Evolutionary conservation across 2,113 vertebrate species (phyloP).

Genomic region (Myrmophylax atrothorax): DNA sequence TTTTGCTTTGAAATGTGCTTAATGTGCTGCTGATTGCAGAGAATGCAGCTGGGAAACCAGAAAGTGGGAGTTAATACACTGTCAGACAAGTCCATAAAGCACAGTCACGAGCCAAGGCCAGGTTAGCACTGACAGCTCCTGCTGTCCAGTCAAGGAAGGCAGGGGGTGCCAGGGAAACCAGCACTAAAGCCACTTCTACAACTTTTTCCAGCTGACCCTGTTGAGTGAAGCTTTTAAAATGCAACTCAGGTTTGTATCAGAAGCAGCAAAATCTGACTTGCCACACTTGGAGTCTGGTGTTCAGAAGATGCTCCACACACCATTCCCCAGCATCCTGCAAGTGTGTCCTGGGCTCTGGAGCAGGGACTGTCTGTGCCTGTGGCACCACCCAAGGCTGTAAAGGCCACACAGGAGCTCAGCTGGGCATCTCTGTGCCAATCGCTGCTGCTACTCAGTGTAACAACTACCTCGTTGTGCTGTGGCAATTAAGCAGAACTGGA

Average conservation of each 20-base stretch:
- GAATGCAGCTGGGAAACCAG: neutral
- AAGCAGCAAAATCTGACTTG: neutral
- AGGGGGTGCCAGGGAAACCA: neutral
- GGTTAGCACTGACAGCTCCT: neutral
- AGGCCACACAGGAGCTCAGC: fast-evolving
- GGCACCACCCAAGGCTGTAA: neutral
- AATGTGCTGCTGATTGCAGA: neutral
- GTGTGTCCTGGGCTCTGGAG: fast-evolving
- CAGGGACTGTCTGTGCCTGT: neutral
- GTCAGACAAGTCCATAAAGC: neutral
- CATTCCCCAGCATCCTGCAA: neutral
- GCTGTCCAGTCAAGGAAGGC: neutral
- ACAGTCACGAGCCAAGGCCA: neutral
- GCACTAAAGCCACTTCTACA: neutral
- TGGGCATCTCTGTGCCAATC: fast-evolving
- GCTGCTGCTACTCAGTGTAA: fast-evolving
- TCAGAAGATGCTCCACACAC: neutral
- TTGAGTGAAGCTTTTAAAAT: neutral
- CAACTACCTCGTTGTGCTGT: fast-evolving
- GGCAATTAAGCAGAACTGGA: neutral
- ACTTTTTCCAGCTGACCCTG: neutral
- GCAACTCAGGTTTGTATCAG: neutral
- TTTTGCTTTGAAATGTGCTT: neutral
- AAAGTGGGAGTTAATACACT: neutral
- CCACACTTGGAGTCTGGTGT: neutral